Percentiles rank a stretch among this genome's conserved stretches.
phyloP scores from a whole-genome alignment of 2,113 vertebrate genomes.

The Dicentrarchus labrax region DNA sequence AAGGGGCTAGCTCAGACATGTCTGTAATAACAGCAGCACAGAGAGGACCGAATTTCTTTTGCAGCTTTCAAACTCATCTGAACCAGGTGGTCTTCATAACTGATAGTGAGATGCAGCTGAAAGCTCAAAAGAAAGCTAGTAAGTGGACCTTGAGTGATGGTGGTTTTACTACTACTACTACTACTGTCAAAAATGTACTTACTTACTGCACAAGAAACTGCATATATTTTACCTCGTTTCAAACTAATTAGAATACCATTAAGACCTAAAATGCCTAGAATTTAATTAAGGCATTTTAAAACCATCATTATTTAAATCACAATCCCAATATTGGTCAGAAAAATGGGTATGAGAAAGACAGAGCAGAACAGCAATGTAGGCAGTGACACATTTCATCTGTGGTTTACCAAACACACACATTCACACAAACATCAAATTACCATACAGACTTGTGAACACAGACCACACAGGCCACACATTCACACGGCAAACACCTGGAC shows the following conservation, averaged over 20 bases:
- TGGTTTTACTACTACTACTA: no score
- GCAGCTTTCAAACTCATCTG: background rate
- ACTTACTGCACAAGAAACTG: no score
- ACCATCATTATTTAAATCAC: background rate
- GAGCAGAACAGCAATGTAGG: background rate
- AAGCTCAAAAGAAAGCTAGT: background rate
- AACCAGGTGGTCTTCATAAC: background rate
- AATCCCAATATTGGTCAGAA: background rate
- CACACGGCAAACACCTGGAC: slow-evolving; percentile 21
- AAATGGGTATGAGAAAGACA: background rate
- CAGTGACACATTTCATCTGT: slow-evolving; percentile 25
- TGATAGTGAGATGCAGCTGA: background rate
- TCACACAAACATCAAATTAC: slow-evolving; percentile 42
- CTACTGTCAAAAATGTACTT: background rate
- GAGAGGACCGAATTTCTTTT: background rate
- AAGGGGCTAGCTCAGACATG: background rate
- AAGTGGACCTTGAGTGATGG: background rate
- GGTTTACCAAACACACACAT: background rate
- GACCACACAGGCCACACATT: slow-evolving; percentile 42
- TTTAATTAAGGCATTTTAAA: background rate
- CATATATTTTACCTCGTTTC: background rate
- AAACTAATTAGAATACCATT: background rate
- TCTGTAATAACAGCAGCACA: background rate
- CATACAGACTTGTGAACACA: slow-evolving; percentile 37
- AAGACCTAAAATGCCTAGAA: background rate